Percentiles rank a stretch among this genome's conserved stretches.
Conservation (phyloP, 2,888 invertebrate genomes). For the Aporophyla lueneburgensis region DNA sequence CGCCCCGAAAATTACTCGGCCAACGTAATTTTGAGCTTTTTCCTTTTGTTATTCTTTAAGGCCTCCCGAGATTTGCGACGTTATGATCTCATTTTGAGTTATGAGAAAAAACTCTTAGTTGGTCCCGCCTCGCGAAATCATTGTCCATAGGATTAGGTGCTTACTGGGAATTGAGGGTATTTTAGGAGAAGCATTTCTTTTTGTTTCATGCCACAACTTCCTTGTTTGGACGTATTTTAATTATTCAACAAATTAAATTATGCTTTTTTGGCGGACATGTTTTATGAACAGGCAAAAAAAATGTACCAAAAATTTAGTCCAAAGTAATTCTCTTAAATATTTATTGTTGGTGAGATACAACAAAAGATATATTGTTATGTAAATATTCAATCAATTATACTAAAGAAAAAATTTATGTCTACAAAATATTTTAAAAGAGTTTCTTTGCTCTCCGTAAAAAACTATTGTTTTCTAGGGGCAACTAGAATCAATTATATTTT, state of each 20-base stretch:
- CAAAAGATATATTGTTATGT: background rate
- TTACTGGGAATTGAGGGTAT: slow-evolving; percentile 76
- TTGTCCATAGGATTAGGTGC: slow-evolving; percentile 87
- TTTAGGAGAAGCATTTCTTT: slow-evolving; percentile 68
- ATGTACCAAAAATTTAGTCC: background rate
- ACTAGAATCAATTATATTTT: too few relatives aligned
- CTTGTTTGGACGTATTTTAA: slow-evolving; percentile 68
- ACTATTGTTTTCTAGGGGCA: too few relatives aligned
- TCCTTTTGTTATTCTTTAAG: slow-evolving; percentile 89
- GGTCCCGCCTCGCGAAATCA: slow-evolving; percentile 83
- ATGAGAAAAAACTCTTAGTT: slow-evolving; percentile 89
- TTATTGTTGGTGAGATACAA: background rate
- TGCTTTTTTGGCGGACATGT: slow-evolving; percentile 18
- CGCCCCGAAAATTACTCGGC: slow-evolving; percentile 89
- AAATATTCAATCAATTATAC: background rate
- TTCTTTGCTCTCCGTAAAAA: background rate
- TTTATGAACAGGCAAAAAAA: slow-evolving; percentile 27
- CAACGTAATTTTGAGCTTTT: slow-evolving; percentile 88
- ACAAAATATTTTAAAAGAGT: too few relatives aligned
- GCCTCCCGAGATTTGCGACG: slow-evolving; percentile 87
- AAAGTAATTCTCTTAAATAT: slow-evolving; percentile 12
- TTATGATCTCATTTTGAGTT: slow-evolving; percentile 91
- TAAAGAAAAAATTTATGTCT: too few relatives aligned
- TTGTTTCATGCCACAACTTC: slow-evolving; percentile 64
- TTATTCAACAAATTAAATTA: slow-evolving; percentile 57